These are phyloP conservation scores for Chrysolina americana DNA, from an alignment of 2,888 invertebrate species.

Conservation along the genomic window DNA sequence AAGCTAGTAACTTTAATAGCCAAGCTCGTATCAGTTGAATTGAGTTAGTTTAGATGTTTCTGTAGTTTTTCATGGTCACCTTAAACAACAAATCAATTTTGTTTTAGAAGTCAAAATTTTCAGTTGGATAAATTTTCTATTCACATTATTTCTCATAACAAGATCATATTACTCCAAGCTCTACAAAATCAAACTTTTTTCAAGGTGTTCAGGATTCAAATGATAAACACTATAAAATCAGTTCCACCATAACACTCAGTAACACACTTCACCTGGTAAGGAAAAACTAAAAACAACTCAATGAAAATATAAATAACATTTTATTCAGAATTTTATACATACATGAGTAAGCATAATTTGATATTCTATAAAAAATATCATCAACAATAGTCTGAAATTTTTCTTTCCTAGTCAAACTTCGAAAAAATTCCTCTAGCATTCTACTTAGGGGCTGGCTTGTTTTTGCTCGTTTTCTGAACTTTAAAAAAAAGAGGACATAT, in stretches of 20 bases:
- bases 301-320: slow-evolving; percentile 26
- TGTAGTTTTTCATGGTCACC: no score
- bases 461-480: slow-evolving; percentile 36
- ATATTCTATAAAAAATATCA: neutral
- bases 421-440: slow-evolving; percentile 22
- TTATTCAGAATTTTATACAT: slow-evolving; percentile 29
- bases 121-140: no score
- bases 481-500: slow-evolving; percentile 28
- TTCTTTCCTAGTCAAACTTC: slow-evolving; percentile 21
- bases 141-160: no score
- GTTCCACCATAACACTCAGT: slow-evolving; percentile 1
- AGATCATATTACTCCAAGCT: no score
- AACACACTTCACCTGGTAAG: neutral
- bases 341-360: slow-evolving; percentile 21
- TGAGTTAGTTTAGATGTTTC: no score
- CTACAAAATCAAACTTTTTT: no score
- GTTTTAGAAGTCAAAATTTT: no score
- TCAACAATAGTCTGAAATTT: slow-evolving; percentile 6
- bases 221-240: neutral
- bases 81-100: no score
- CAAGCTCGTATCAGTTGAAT: no score
- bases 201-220: no score
- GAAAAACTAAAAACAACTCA: slow-evolving; percentile 32
- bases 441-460: slow-evolving; percentile 27
- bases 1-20: no score